A percentile compares a stretch with the other conserved stretches of the same genome.
Conservation (phyloP, 2,797 vertebrate species). For the Enteromius fasciolatus region DNA sequence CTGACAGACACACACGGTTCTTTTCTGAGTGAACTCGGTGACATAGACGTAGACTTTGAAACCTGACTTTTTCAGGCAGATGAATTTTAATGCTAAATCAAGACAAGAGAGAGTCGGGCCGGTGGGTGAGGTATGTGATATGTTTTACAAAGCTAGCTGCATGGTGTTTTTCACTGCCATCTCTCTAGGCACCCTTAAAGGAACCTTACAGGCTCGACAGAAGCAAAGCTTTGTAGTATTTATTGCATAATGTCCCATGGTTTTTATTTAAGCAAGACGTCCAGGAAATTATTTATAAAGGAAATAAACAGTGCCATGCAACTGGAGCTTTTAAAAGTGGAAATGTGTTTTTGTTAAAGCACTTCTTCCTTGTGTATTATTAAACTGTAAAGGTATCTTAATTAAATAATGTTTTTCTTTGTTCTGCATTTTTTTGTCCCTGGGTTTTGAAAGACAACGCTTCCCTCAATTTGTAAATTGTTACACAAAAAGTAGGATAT, state of each 20-base stretch:
- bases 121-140: constrained; percentile 21
- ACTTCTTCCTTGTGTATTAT: neutral
- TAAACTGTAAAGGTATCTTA: neutral
- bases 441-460: neutral
- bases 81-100: constrained; percentile 39
- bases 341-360: neutral
- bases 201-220: neutral
- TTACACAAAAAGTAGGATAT: constrained; percentile 2
- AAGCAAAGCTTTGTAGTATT: neutral
- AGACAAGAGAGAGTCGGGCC: neutral
- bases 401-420: neutral
- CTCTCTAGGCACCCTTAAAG: constrained; percentile 9
- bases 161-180: neutral
- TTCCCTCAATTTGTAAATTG: neutral
- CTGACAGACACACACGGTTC: constrained; percentile 11
- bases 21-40: constrained; percentile 14
- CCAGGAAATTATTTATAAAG: neutral
- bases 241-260: neutral
- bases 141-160: constrained; percentile 16
- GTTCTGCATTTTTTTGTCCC: neutral
- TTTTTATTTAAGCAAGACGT: constrained; percentile 6
- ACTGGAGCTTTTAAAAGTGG: neutral
- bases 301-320: neutral
- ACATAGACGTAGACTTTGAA: constrained; percentile 32
- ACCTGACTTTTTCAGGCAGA: constrained; percentile 21